Conservation (phyloP, 2,113 vertebrate genomes). For the Dermatemys mawii region DNA sequence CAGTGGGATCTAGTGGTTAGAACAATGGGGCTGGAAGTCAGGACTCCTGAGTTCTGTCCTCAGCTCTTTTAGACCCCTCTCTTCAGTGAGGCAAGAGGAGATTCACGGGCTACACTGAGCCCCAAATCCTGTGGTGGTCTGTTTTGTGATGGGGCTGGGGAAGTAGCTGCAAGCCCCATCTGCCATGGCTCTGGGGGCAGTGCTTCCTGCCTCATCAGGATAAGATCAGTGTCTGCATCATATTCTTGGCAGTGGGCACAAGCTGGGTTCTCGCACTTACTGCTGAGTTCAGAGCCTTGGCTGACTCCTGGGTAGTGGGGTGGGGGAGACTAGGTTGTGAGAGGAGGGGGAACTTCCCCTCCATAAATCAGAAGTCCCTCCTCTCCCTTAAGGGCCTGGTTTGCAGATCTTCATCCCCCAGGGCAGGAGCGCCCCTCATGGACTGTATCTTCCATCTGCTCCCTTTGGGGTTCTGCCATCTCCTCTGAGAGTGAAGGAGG, state of each 20-base stretch:
- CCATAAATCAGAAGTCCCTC: background rate
- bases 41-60: background rate
- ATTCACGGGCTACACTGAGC: background rate
- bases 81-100: background rate
- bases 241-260: too few relatives aligned
- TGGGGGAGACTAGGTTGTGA: background rate
- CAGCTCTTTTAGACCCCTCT: background rate
- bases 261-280: background rate
- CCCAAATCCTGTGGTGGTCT: background rate
- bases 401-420: background rate
- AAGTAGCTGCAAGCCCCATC: background rate
- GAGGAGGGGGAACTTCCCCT: background rate
- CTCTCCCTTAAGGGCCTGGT: background rate
- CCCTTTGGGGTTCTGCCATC: background rate
- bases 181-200: background rate
- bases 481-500: background rate
- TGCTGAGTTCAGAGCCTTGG: background rate
- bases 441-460: background rate
- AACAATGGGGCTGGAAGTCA: background rate
- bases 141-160: background rate
- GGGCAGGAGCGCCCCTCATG: background rate
- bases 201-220: too few relatives aligned
- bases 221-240: too few relatives aligned
- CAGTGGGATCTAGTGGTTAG: background rate
- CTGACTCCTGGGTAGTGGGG: background rate